A percentile compares a stretch with the other conserved stretches of the same genome.
Conservation (phyloP, 2,797 vertebrate species). For the Tenualosa ilisha region DNA sequence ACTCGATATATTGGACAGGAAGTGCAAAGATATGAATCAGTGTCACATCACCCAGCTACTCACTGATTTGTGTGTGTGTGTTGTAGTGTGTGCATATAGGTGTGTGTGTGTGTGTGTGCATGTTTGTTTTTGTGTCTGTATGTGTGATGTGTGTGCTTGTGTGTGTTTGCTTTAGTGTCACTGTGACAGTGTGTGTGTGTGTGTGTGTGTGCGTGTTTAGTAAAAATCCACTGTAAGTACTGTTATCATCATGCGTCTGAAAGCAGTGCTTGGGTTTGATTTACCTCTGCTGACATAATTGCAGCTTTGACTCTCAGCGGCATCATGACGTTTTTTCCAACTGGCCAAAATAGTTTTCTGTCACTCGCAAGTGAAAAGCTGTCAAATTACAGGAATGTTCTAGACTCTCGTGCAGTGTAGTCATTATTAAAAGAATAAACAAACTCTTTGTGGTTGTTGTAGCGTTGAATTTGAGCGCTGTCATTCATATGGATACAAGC, state of each 20-base stretch:
- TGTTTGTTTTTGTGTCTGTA: no score
- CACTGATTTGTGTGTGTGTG: not conserved
- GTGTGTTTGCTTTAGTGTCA: not conserved
- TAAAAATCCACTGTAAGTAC: not conserved
- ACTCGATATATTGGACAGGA: not conserved
- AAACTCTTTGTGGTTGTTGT: not conserved
- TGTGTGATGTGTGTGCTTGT: not conserved
- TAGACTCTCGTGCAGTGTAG: not conserved
- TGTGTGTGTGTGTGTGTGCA: not conserved
- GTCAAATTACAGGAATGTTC: not conserved
- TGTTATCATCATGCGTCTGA: not conserved
- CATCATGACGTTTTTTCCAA: not conserved
- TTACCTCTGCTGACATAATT: slow-evolving; percentile 11
- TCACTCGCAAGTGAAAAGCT: not conserved
- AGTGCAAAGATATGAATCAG: not conserved
- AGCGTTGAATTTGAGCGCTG: not conserved
- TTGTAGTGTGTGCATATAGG: not conserved
- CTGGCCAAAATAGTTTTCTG: not conserved
- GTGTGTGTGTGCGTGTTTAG: not conserved
- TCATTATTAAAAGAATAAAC: not conserved
- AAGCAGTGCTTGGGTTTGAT: slow-evolving; percentile 8
- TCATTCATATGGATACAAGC: not conserved
- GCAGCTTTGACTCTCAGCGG: not conserved
- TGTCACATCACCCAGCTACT: not conserved
- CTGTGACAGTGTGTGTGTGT: not conserved